Evolutionary conservation across 2,797 vertebrate genomes (phyloP), one percentile per base, ranked within the genome.

Genomic region (Chaenodraco wilsoni): DNA sequence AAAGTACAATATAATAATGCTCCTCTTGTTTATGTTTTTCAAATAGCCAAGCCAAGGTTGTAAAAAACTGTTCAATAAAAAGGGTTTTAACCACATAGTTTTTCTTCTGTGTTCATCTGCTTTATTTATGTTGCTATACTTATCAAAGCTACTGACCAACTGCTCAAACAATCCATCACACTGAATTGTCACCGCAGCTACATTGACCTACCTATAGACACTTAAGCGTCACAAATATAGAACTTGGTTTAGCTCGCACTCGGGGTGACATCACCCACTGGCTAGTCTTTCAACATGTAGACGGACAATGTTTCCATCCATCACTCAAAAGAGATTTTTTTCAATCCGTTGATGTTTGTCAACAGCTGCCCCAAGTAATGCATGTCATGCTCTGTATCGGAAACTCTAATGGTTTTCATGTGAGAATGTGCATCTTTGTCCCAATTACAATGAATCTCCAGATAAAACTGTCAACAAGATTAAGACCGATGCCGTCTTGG

Each of bases 351-450:
- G 69, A 70, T 44, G 31, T 62, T 67, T 49, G 58, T 85, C 59
- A 72, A 61, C 65, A 71, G 56, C 62, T 74, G 71, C 48, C 64
- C 33, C 33, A 11, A 68, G 56, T 46, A 80, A 62, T 55, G 23
- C 41, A 64, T 54, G 44, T 55, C 17, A 58, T 14, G 2, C 48
- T 78, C 23, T 78, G 21, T 19, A 44, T 58, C 49, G 9, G 56
- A 82, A 75, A 59, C 43, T 44, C 12, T 51, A 74, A 76, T 55
- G 43, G 48, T 45, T 74, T 83, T 75, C 58, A 80, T 74, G 61
- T 48, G 54, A 69, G 55, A 6, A 2, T 62, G 15, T 59, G 58
- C 11, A 7, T 10, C 16, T 40, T 61, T 69, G 45, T 63, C 40
- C 44, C 21, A 59, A 70, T 60, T 21, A 50, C 27, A 69, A 46